Evolutionary conservation across 2,797 vertebrate species (phyloP).

Genomic region (Onychomys leucogaster): DNA sequence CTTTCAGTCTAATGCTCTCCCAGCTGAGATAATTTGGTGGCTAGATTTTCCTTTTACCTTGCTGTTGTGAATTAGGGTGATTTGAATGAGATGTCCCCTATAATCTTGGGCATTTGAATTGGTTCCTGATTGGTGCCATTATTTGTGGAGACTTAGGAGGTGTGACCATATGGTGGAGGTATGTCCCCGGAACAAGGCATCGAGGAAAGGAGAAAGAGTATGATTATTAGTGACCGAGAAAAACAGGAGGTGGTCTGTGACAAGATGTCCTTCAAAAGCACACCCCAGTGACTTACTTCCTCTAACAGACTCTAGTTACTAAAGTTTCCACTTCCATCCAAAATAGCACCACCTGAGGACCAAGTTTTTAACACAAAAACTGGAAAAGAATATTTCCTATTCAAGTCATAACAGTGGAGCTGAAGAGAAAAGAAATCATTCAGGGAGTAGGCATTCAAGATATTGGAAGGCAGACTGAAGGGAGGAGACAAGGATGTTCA

Average conservation of each 20-base stretch:
- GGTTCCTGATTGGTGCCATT: background rate
- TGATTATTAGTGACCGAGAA: background rate
- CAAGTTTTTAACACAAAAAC: background rate
- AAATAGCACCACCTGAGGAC: background rate
- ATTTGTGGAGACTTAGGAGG: background rate
- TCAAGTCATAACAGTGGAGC: background rate
- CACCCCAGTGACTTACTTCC: background rate
- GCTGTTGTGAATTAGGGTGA: slow-evolving; percentile 29
- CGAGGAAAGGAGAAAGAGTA: background rate
- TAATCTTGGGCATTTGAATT: background rate
- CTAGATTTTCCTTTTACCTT: background rate
- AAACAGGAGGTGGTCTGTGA: background rate
- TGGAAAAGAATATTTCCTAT: background rate
- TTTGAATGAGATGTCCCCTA: background rate
- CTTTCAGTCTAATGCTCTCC: background rate
- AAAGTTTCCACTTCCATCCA: background rate
- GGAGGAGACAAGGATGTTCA: background rate
- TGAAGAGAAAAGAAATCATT: background rate
- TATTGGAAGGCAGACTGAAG: background rate
- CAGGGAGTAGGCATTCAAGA: background rate
- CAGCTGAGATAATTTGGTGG: background rate
- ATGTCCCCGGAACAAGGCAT: background rate
- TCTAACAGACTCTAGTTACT: background rate
- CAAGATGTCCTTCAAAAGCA: background rate
- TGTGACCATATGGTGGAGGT: background rate